Evolutionary conservation across 2,797 vertebrate species (phyloP).

Genomic region (Channallabes apus): DNA sequence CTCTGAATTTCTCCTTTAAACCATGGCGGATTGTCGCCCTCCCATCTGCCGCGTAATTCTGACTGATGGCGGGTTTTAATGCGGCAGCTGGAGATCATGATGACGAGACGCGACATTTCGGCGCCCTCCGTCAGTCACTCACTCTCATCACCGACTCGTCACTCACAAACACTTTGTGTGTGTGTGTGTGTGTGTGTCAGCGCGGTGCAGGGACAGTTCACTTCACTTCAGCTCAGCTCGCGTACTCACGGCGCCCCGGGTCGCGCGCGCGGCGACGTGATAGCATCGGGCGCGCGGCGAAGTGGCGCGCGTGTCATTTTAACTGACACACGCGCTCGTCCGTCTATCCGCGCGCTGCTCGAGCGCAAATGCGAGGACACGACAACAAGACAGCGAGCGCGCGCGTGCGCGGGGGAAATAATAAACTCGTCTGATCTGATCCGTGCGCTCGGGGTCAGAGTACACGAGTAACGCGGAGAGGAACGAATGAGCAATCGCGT

Average conservation of each 20-base stretch:
- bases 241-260: constrained; percentile 60
- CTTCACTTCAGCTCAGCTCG: constrained; percentile 2
- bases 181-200: constrained; percentile 5
- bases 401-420: constrained; percentile 51
- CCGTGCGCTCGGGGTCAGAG: constrained; percentile 62
- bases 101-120: constrained; percentile 74
- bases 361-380: constrained; percentile 76
- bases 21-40: neutral
- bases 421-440: constrained; percentile 73
- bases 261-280: constrained; percentile 54
- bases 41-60: constrained; percentile 52
- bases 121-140: constrained; percentile 67
- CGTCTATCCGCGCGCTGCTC: constrained; percentile 67
- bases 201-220: constrained; percentile 33
- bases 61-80: constrained; percentile 68
- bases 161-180: constrained; percentile 35
- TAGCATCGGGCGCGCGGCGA: constrained; percentile 52
- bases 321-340: constrained; percentile 76
- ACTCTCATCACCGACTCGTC: constrained; percentile 59
- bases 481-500: constrained; percentile 55
- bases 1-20: neutral
- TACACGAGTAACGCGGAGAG: constrained; percentile 58
- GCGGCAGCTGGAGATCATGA: constrained; percentile 81
- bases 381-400: constrained; percentile 68
- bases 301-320: constrained; percentile 78